phyloP scores from a whole-genome alignment of 2,888 invertebrate species.

The Strigamia maritima region DNA sequence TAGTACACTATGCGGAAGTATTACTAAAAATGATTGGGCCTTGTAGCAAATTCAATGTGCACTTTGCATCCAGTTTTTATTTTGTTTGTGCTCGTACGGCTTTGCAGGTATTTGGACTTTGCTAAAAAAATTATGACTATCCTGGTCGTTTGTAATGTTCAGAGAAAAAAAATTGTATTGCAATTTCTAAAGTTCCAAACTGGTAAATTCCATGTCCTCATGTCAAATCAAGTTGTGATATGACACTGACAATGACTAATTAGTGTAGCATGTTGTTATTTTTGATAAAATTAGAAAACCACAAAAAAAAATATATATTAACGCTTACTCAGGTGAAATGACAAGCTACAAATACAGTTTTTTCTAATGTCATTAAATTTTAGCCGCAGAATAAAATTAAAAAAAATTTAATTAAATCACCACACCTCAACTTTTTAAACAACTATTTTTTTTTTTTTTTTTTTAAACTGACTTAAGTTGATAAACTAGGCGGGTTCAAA shows the following conservation, averaged over 20 bases:
- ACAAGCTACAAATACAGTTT: background rate
- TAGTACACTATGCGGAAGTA: too few relatives aligned
- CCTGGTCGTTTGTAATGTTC: too few relatives aligned
- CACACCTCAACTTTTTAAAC: background rate
- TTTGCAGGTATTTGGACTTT: too few relatives aligned
- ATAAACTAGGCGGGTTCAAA: too few relatives aligned
- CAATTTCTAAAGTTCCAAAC: too few relatives aligned
- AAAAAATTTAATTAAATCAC: background rate
- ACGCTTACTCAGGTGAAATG: background rate
- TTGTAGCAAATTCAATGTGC: too few relatives aligned
- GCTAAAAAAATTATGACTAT: background rate
- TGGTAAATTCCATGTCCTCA: background rate
- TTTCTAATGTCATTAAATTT: background rate
- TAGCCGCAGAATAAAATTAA: background rate
- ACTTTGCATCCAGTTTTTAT: too few relatives aligned
- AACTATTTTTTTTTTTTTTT: too few relatives aligned
- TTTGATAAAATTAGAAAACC: background rate
- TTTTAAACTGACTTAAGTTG: too few relatives aligned
- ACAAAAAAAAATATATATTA: background rate
- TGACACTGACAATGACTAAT: background rate
- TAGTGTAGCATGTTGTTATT: background rate
- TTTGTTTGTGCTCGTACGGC: too few relatives aligned
- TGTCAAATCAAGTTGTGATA: background rate
- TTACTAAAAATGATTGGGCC: too few relatives aligned
- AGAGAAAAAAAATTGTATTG: too few relatives aligned